Percentiles rank a stretch among this genome's conserved stretches.
These are phyloP conservation scores for Artibeus lituratus DNA, from an alignment of 2,797 vertebrate species.

Conservation along the genomic window DNA sequence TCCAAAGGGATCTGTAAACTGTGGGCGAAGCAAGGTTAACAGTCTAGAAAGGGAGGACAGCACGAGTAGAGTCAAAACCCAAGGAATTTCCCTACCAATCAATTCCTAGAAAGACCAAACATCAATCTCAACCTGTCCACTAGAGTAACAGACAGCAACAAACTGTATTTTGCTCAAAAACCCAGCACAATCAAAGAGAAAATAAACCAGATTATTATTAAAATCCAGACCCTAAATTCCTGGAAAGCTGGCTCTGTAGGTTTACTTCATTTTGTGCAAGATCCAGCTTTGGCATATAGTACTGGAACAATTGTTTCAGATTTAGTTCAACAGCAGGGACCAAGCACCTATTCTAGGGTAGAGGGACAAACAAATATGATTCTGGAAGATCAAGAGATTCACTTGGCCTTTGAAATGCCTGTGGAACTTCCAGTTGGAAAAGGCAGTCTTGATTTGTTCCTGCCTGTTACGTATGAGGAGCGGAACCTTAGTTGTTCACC, in stretches of 20 bases:
- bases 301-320: background rate
- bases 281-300: background rate
- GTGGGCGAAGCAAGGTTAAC: background rate
- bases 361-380: background rate
- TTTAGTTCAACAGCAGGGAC: background rate
- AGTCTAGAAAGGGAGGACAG: background rate
- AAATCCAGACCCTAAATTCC: background rate
- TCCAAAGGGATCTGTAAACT: background rate
- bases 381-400: background rate
- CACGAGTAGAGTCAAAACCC: background rate
- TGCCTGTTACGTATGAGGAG: too few species aligned
- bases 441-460: too few species aligned
- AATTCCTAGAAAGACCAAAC: background rate
- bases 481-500: too few species aligned
- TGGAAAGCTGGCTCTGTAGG: background rate
- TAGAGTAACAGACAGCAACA: background rate
- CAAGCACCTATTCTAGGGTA: background rate
- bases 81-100: background rate
- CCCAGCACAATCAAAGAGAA: background rate
- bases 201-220: conserved; percentile 3
- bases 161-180: background rate
- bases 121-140: background rate
- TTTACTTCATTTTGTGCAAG: background rate
- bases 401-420: background rate
- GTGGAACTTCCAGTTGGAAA: background rate